phyloP scores from a whole-genome alignment of 1,140 invertebrate genomes.

The Lordiphosa stackelbergi region DNA sequence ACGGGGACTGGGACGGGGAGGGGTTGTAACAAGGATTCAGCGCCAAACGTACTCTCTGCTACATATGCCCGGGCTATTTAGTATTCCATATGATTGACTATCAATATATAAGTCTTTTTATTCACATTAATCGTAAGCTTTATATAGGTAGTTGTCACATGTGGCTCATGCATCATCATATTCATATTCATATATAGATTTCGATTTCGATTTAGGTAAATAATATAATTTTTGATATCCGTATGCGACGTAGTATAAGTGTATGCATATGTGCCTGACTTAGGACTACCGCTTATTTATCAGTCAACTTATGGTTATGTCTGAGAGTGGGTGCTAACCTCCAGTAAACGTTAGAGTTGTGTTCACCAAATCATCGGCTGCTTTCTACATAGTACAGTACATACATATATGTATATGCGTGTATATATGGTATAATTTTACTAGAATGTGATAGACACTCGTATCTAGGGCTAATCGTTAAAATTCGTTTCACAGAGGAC shows the following conservation, averaged over 20 bases:
- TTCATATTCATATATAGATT: no score
- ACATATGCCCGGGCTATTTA: conserved; percentile 21
- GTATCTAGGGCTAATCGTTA: conserved; percentile 12
- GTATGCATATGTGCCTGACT: conserved; percentile 25
- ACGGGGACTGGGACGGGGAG: neutral
- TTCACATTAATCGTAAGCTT: conserved; percentile 59
- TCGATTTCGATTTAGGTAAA: conserved; percentile 12
- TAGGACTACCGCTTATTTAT: conserved; percentile 54
- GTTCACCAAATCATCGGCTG: neutral
- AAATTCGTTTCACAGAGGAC: conserved; percentile 7
- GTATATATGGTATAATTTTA: conserved; percentile 8
- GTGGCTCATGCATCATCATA: conserved; percentile 16
- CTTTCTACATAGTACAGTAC: conserved; percentile 3
- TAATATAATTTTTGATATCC: conserved; percentile 22
- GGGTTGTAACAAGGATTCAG: neutral
- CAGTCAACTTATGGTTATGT: conserved; percentile 52
- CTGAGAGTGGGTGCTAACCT: conserved; percentile 21
- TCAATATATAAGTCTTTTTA: conserved; percentile 67
- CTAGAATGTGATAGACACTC: conserved; percentile 13
- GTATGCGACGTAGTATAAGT: conserved; percentile 15
- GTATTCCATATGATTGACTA: conserved; percentile 51
- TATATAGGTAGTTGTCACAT: conserved; percentile 30
- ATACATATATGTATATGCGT: conserved; percentile 3
- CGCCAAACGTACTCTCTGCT: neutral
- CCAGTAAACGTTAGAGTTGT: conserved; percentile 11